Evolutionary conservation across 1,140 invertebrate genomes (phyloP), one percentile per base, ranked within the genome.

Genomic region (Copidosoma floridanum): DNA sequence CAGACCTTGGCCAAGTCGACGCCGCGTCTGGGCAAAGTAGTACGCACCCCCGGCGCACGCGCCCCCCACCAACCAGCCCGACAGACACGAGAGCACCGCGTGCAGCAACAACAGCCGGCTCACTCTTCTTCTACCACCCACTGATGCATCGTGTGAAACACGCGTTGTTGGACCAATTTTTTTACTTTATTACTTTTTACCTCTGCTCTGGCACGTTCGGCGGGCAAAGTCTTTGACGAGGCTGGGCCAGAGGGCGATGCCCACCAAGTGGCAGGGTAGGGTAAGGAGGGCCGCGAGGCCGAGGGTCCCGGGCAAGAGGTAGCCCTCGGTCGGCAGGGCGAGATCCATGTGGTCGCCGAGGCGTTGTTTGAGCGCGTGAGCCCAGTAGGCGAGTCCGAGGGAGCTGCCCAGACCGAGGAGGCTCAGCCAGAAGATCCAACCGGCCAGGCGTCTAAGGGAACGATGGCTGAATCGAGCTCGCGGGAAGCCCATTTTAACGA

Each of bases 341-440:
- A 70, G 48, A 8, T 67, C 64, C 26, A 65, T 4, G 12, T 65
- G 51, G 43, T 65, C 61, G 0, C 57, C 63, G 5, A 70, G 21
- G 7, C 37, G 26, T 6, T 24, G 27, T 8, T 58, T 43, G 3
- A 59, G 27, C 1, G 3, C 3, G 7, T 18, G n/a, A 1, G 47
- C 57, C 48, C 57, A 59, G n/a, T 2, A 12, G 14, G n/a, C 7
- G 0, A 59, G 48, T 1, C 12, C 1, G 3, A 35, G 12, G 0
- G 26, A 18, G 18, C 11, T 20, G 11, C 32, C 8, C 2, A 59
- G 18, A 3, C 57, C 57, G 1, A 52, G 2, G 2, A 59, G 16
- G 10, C 48, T 59, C 14, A 59, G 24, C 4, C 5, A 35, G 26
- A 59, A 44, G 14, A 37, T 5, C 14, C 16, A 4, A 14, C 20